Percentiles rank a stretch among this genome's conserved stretches.
phyloP scores from a whole-genome alignment of 1,140 invertebrate species.

The Penaeus vannamei region DNA sequence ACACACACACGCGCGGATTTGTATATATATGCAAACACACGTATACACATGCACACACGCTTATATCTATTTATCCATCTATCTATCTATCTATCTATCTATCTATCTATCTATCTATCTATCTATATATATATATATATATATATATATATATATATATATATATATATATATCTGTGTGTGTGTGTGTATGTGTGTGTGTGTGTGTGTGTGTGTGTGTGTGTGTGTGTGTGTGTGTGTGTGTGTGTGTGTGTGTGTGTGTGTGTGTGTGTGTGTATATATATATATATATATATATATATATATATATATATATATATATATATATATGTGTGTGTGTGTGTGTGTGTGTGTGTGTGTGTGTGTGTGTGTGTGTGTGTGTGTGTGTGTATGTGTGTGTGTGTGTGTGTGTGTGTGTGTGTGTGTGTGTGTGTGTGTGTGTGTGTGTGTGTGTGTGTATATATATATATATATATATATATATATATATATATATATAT shows the following conservation, averaged over 20 bases:
- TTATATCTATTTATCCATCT: too few species aligned
- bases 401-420: constrained; percentile 11
- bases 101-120: too few species aligned
- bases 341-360: constrained; percentile 1
- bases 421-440: constrained; percentile 11
- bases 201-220: constrained; percentile 11
- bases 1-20: too few species aligned
- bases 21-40: too few species aligned
- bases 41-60: too few species aligned
- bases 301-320: constrained; percentile 5
- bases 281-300: constrained; percentile 16
- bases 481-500: too few species aligned
- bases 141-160: too few species aligned
- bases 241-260: constrained; percentile 11
- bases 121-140: too few species aligned
- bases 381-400: constrained; percentile 11
- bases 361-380: constrained; percentile 11
- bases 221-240: constrained; percentile 11
- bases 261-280: constrained; percentile 11
- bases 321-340: background rate
- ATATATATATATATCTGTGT: too few species aligned
- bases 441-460: constrained; percentile 26
- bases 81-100: too few species aligned
- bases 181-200: too few species aligned
- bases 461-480: constrained; percentile 11